Conservation (phyloP, 1,140 invertebrate species). For the Diplogasteroides magnus region DNA sequence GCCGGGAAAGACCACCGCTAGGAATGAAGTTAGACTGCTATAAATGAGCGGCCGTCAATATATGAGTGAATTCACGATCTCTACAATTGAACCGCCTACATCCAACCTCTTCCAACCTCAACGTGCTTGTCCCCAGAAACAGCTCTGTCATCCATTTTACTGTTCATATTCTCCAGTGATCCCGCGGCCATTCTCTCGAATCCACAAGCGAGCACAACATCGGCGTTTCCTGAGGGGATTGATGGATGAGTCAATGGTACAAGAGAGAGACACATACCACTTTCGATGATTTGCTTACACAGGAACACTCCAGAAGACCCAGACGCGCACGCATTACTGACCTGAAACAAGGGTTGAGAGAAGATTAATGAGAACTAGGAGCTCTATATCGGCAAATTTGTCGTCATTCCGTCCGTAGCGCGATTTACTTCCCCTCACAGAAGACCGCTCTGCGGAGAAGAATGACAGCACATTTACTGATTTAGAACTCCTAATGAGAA, state of each 20-base stretch:
- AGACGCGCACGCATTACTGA: slow-evolving; percentile 96
- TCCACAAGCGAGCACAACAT: slow-evolving; percentile 85
- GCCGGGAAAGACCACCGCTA: too few relatives aligned
- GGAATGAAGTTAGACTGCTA: too few relatives aligned
- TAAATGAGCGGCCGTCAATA: too few relatives aligned
- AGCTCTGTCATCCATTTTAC: slow-evolving; percentile 63
- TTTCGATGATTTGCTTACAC: slow-evolving; percentile 82
- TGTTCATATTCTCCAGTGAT: slow-evolving; percentile 71
- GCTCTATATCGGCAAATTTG: too few relatives aligned
- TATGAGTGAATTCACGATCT: too few relatives aligned
- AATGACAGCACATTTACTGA: too few relatives aligned
- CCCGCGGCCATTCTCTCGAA: slow-evolving; percentile 97
- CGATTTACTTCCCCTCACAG: too few relatives aligned
- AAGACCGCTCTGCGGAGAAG: too few relatives aligned
- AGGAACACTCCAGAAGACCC: slow-evolving; percentile 84
- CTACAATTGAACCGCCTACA: neutral
- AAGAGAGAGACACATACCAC: slow-evolving; percentile 61
- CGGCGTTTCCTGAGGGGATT: slow-evolving; percentile 62
- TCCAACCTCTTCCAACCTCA: slow-evolving; percentile 52
- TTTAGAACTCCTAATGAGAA: too few relatives aligned
- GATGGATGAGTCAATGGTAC: neutral
- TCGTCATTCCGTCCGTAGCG: too few relatives aligned
- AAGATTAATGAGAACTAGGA: too few relatives aligned
- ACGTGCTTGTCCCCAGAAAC: slow-evolving; percentile 91
- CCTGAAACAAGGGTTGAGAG: slow-evolving; percentile 51